These are phyloP conservation scores for Varanus salvator DNA, from an alignment of 2,113 vertebrate species.

Conservation along the genomic window DNA sequence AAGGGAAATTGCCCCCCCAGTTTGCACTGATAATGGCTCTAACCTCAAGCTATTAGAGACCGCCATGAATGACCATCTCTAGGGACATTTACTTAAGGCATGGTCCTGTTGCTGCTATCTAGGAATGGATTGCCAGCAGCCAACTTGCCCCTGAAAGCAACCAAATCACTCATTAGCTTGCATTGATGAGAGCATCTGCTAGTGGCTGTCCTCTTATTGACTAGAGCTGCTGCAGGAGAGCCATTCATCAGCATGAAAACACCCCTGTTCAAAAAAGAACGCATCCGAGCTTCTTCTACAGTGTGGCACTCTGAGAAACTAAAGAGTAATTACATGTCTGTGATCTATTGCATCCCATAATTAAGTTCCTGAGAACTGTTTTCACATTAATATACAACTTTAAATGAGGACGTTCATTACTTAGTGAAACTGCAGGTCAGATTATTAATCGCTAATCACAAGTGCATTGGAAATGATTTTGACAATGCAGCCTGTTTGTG, in stretches of 20 bases:
- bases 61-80: neutral
- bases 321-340: constrained; percentile 32
- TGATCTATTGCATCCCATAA: constrained; percentile 29
- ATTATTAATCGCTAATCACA: constrained; percentile 20
- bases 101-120: neutral
- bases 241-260: constrained; percentile 21
- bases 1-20: neutral
- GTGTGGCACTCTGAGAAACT: neutral
- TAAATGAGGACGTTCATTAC: constrained; percentile 31
- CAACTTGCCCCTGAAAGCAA: neutral
- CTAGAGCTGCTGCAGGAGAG: constrained; percentile 5
- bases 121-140: neutral
- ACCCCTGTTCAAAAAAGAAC: neutral
- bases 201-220: neutral
- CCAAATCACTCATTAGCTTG: constrained; percentile 11
- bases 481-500: constrained; percentile 3
- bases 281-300: neutral
- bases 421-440: constrained; percentile 20
- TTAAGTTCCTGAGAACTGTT: constrained; percentile 26
- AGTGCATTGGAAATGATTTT: constrained; percentile 14
- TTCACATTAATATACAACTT: constrained; percentile 22
- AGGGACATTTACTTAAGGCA: neutral
- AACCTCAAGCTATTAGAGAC: neutral
- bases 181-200: constrained; percentile 14
- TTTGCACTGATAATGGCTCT: neutral